Evolutionary conservation across 2,888 invertebrate species (phyloP).

Genomic region (Drosophila mayaguana): DNA sequence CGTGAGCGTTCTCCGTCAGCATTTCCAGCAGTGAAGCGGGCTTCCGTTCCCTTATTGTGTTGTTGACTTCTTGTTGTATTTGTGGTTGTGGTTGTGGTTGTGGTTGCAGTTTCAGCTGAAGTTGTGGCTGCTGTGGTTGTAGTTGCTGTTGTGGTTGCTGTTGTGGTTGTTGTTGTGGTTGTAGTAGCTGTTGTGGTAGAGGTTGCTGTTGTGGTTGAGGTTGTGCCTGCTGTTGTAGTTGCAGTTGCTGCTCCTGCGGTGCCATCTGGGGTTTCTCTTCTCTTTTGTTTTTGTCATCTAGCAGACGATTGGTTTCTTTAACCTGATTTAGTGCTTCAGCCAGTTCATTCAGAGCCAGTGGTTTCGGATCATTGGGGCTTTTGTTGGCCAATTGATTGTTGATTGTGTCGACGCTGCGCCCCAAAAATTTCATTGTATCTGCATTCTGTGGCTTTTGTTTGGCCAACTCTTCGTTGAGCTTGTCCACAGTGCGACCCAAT

Average conservation of each 20-base stretch:
- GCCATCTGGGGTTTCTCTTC: slow-evolving; percentile 4
- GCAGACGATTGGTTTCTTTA: slow-evolving; percentile 73
- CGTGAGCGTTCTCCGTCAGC: slow-evolving; percentile 69
- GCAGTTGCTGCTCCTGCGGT: slow-evolving; percentile 2
- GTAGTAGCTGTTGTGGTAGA: neutral
- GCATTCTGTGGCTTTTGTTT: slow-evolving; percentile 83
- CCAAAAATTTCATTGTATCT: slow-evolving; percentile 80
- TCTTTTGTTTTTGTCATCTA: slow-evolving; percentile 19
- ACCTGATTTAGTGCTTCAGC: slow-evolving; percentile 85
- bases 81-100: neutral
- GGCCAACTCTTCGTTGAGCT: slow-evolving; percentile 85
- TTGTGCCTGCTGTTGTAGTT: neutral
- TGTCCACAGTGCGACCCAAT: slow-evolving; percentile 83
- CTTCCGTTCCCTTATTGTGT: slow-evolving; percentile 30
- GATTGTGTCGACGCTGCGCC: slow-evolving; percentile 85
- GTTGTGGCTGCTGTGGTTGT: neutral
- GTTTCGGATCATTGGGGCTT: slow-evolving; percentile 79
- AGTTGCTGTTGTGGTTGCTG: slow-evolving; percentile 12
- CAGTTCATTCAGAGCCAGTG: slow-evolving; percentile 80
- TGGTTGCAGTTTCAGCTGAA: slow-evolving; percentile 10
- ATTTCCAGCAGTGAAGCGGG: slow-evolving; percentile 74
- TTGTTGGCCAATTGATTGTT: slow-evolving; percentile 84
- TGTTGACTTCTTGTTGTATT: slow-evolving; percentile 15
- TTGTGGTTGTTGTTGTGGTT: neutral
- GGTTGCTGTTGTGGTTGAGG: neutral